phyloP scores from a whole-genome alignment of 2,113 vertebrate species.

The Aphyosemion australe region DNA sequence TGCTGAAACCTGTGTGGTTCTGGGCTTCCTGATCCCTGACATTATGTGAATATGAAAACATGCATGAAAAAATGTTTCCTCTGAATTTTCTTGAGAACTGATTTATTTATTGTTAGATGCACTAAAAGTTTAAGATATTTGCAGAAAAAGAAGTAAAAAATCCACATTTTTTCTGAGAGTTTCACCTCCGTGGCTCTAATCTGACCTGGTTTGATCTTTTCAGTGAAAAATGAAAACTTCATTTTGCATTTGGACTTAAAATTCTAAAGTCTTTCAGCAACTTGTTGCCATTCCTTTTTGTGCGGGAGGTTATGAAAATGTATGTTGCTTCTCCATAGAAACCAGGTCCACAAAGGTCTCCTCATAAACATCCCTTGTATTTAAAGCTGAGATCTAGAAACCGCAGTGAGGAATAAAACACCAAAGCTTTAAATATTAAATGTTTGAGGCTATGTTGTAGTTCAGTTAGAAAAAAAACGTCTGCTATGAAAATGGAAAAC shows the following conservation, averaged over 20 bases:
- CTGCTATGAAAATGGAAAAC: too few species aligned
- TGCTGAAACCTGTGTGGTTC: too few species aligned
- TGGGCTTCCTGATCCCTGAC: too few species aligned
- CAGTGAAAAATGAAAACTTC: not conserved
- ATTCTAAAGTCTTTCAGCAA: not conserved
- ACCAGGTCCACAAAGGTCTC: slow-evolving; percentile 15
- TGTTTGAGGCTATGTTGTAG: not conserved
- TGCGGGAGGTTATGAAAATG: slow-evolving; percentile 13
- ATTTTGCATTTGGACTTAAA: not conserved
- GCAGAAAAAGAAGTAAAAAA: too few species aligned
- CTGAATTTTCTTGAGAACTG: too few species aligned
- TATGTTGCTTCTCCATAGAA: slow-evolving; percentile 18
- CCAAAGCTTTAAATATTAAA: not conserved
- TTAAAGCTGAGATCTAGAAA: not conserved
- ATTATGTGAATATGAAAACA: too few species aligned
- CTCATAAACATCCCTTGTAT: not conserved
- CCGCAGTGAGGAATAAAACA: slow-evolving; percentile 2
- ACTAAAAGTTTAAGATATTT: too few species aligned
- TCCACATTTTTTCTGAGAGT: too few species aligned
- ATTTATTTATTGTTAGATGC: too few species aligned
- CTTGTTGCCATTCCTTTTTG: not conserved
- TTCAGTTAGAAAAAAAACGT: not conserved
- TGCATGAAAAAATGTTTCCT: too few species aligned
- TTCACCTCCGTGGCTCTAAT: not conserved
- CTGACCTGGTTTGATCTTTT: not conserved